Percentiles rank a stretch among this genome's conserved stretches.
phyloP scores from a whole-genome alignment of 1,140 invertebrate genomes.

The Helicorthomorpha holstii region DNA sequence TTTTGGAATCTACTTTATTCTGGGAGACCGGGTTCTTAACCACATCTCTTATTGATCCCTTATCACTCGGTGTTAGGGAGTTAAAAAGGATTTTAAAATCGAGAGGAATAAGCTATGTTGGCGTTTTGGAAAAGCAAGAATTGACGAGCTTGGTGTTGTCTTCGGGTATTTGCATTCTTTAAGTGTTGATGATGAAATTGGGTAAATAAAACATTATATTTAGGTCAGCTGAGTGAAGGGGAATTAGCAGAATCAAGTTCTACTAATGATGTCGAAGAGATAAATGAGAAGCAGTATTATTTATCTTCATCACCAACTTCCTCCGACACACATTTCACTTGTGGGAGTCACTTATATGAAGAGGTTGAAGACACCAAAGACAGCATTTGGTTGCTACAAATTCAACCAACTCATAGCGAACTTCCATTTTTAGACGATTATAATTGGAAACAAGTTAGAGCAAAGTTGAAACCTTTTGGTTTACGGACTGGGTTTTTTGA shows the following conservation, averaged over 20 bases:
- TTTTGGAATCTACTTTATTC: conserved; percentile 26
- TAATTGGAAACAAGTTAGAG: conserved; percentile 26
- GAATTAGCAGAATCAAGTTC: conserved; percentile 15
- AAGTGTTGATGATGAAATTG: neutral
- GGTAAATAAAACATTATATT: conserved; percentile 1
- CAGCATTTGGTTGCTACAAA: conserved; percentile 36
- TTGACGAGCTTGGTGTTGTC: conserved; percentile 27
- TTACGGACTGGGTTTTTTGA: conserved; percentile 32
- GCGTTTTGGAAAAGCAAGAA: conserved; percentile 32
- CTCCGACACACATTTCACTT: conserved; percentile 27
- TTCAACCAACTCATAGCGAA: conserved; percentile 18
- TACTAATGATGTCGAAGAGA: neutral
- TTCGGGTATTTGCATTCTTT: conserved; percentile 23
- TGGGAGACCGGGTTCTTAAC: conserved; percentile 20
- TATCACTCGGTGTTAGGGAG: conserved; percentile 31
- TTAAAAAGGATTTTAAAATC: conserved; percentile 32
- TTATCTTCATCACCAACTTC: conserved; percentile 11
- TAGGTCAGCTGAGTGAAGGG: conserved; percentile 22
- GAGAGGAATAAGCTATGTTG: conserved; percentile 32
- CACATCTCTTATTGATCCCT: conserved; percentile 26
- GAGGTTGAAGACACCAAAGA: conserved; percentile 38
- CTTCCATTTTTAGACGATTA: conserved; percentile 20
- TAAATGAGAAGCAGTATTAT: no score
- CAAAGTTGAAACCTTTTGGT: conserved; percentile 29
- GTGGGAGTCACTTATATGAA: conserved; percentile 32